Evolutionary conservation across 2,797 vertebrate species (phyloP), one percentile per base, ranked within the genome.

Genomic region (Trachurus trachurus): DNA sequence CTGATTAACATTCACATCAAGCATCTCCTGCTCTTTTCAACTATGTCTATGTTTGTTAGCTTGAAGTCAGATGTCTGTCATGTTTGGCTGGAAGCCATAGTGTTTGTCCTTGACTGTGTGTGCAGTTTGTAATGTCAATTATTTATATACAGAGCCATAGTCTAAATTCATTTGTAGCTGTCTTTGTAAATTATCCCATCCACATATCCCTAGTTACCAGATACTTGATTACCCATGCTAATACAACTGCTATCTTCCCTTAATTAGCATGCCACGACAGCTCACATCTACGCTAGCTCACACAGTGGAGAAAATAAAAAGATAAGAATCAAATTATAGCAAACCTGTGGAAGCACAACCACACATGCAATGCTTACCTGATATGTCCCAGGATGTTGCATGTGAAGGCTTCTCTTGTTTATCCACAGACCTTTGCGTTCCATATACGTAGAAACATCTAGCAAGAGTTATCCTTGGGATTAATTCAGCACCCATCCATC

Each of bases 31-130:
- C 17, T 76, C 42, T 19, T 66, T 69, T 13, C 52, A 50, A 69
- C 66, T 16, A 42, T 8, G 57, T 71, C 53, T 81, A 69, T 69
- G 58, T 19, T 21, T 52, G 70, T 67, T 66, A 37, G 26, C 8
- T 22, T 12, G 45, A 29, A 77, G 68, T 78, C 61, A 73, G 69
- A 78, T 61, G 56, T 76, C 69, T 52, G 71, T 52, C 44, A 66
- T 60, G 47, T 53, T 76, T 71, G 75, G 70, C 77, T 45, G 39
- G 47, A 37, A 44, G 84, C 81, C 65, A 78, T 40, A 15, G 62
- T 66, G 53, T 85, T 76, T 31, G 82, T 70, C 79, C 81, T 85
- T 84, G 60, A 77, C 66, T 58, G 65, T 26, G 26, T 26, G 3
- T 59, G 63, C 40, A 37, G 74, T 80, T 81, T 54, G 17, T 75